These are phyloP conservation scores for Pelobates fuscus DNA, from an alignment of 2,113 vertebrate species.

Conservation along the genomic window DNA sequence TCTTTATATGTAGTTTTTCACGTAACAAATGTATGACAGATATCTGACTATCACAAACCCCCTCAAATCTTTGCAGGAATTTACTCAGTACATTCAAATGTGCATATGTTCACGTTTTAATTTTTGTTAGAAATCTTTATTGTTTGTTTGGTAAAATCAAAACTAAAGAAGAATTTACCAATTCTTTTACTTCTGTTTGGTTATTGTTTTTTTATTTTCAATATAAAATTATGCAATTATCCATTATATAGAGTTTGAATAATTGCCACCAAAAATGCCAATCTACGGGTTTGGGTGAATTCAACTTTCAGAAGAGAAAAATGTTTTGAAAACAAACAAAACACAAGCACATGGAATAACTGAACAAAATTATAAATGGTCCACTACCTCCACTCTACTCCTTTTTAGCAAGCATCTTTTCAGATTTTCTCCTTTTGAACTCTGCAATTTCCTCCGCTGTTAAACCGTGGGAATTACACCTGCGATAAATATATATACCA, in stretches of 20 bases:
- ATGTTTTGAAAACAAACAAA: constrained; percentile 50
- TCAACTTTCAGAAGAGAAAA: background rate
- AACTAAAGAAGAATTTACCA: background rate
- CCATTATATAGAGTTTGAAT: background rate
- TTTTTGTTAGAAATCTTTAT: too few species aligned
- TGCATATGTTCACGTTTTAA: too few species aligned
- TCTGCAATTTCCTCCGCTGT: constrained; percentile 78
- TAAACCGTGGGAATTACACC: constrained; percentile 82
- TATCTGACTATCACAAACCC: too few species aligned
- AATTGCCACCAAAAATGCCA: background rate
- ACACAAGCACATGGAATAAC: constrained; percentile 45
- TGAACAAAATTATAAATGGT: constrained; percentile 35
- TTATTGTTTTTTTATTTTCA: background rate
- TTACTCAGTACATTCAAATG: too few species aligned
- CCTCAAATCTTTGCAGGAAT: too few species aligned
- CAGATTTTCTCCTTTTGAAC: constrained; percentile 83
- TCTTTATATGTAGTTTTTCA: too few species aligned
- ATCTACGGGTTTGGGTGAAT: background rate
- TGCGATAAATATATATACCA: constrained; percentile 66
- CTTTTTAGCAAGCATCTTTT: constrained; percentile 73
- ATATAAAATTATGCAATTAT: background rate
- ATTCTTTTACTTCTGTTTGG: background rate
- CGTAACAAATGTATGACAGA: too few species aligned
- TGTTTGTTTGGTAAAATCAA: background rate
- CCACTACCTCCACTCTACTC: constrained; percentile 75